Evolutionary conservation across 2,888 invertebrate species (phyloP), one percentile per base, ranked within the genome.

Genomic region (Gortyna flavago): DNA sequence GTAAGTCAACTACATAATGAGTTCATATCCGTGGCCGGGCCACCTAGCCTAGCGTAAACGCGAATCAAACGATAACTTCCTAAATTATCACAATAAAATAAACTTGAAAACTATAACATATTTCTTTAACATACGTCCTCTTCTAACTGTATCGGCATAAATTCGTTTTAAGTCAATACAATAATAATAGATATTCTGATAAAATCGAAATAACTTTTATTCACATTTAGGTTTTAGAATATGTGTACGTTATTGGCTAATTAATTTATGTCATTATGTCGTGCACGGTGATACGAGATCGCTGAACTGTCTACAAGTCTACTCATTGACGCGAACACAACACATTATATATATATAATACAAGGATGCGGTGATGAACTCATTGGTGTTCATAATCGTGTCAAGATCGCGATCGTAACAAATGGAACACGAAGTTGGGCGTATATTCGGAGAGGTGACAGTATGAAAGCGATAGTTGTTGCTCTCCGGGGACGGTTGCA

Each of bases 181-280:
- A 94, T 95, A 92, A 94, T 93, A 92, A 92, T 94, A 93, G 91
- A 95, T 95, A 96, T 95, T 95, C 93, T 95, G 95, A 95, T 95
- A 95, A 93, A 95, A 95, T 95, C 93, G 94, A 95, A 95, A 94
- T 95, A 96, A 95, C 94, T 94, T 95, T 95, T 96, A 96, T 95
- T 95, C 95, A 95, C 95, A 95, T 92, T 94, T 92, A 93, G 90
- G 91, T 93, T 96, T 96, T 96, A 96, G 96, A 96, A 96, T 96
- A 96, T 96, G 95, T 93, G 94, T 95, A 94, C 91, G 90, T 95
- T 94, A 95, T 91, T 90, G 91, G 91, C 95, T 96, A 95, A 90
- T 91, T 90, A 89, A 93, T 93, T 85, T 85, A 83, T 91, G 91
- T 93, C 91, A 91, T 93, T 92, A 92, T 92, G 83, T 91, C 85